These are phyloP conservation scores for Holcopasites calliopsidis DNA, from an alignment of 1,140 invertebrate species.

Conservation along the genomic window DNA sequence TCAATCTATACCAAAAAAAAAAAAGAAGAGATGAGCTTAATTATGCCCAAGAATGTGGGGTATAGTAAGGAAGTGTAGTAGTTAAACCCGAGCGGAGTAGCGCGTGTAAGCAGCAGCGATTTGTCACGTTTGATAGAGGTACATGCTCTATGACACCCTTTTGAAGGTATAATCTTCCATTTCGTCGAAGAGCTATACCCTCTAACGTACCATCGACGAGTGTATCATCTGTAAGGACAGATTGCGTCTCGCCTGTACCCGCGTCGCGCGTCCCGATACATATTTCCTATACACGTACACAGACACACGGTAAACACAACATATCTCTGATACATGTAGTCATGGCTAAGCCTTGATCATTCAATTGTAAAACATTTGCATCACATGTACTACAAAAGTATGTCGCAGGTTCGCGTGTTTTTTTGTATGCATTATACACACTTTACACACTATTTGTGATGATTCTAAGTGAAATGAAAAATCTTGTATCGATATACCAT, in stretches of 20 bases:
- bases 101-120: conserved; percentile 11
- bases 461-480: conserved; percentile 54
- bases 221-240: conserved; percentile 1
- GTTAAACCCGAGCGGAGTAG: conserved; percentile 10
- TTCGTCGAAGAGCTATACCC: conserved; percentile 25
- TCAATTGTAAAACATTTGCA: conserved; percentile 28
- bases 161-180: conserved; percentile 21
- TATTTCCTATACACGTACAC: too few relatives aligned
- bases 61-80: not conserved
- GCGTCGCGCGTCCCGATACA: conserved; percentile 11
- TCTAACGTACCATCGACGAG: conserved; percentile 19
- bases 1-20: conserved; percentile 52
- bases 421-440: conserved; percentile 65
- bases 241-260: conserved; percentile 24
- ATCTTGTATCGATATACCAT: conserved; percentile 55
- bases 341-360: conserved; percentile 29
- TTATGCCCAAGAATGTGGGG: conserved; percentile 32
- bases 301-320: conserved; percentile 47
- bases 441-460: conserved; percentile 64
- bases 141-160: not conserved
- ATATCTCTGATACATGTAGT: conserved; percentile 57
- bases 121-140: not conserved
- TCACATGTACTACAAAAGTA: conserved; percentile 28
- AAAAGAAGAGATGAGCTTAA: conserved; percentile 53
- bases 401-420: conserved; percentile 42